These are phyloP conservation scores for Nephrotoma guestfalica DNA, from an alignment of 2,888 invertebrate genomes.

Conservation along the genomic window DNA sequence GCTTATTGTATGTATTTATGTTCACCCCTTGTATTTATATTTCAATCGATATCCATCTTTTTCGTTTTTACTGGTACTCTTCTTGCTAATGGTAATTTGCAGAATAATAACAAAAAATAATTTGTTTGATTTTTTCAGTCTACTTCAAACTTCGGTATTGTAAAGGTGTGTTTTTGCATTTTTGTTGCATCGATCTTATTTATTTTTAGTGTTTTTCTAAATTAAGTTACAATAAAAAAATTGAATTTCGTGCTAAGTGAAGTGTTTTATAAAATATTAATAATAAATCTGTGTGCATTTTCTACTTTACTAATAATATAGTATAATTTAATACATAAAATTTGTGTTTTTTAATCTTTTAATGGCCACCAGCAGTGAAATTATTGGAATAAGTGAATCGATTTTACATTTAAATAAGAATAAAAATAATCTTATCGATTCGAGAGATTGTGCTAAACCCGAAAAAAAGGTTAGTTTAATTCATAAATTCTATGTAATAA, in stretches of 20 bases:
- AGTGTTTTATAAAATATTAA: neutral
- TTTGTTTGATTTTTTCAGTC: neutral
- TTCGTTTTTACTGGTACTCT: neutral
- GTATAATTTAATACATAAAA: neutral
- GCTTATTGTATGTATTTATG: neutral
- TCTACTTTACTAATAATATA: neutral
- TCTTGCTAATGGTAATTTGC: neutral
- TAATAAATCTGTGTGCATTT: neutral
- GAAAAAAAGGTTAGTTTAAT: slow-evolving; percentile 39
- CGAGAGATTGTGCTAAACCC: slow-evolving; percentile 54
- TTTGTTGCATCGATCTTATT: neutral
- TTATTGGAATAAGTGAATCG: neutral
- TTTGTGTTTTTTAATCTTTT: neutral
- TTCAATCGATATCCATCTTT: neutral
- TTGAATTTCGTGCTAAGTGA: neutral
- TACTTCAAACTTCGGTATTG: neutral
- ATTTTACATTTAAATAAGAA: neutral
- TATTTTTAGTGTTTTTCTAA: neutral
- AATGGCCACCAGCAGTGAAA: slow-evolving; percentile 3
- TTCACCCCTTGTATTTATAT: neutral
- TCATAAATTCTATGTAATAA: neutral
- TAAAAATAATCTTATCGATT: slow-evolving; percentile 37
- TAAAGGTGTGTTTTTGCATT: neutral
- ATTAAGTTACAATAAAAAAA: neutral
- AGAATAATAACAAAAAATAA: neutral